Conservation (phyloP, 2,888 invertebrate genomes). For the Ennomos fuscantarius region DNA sequence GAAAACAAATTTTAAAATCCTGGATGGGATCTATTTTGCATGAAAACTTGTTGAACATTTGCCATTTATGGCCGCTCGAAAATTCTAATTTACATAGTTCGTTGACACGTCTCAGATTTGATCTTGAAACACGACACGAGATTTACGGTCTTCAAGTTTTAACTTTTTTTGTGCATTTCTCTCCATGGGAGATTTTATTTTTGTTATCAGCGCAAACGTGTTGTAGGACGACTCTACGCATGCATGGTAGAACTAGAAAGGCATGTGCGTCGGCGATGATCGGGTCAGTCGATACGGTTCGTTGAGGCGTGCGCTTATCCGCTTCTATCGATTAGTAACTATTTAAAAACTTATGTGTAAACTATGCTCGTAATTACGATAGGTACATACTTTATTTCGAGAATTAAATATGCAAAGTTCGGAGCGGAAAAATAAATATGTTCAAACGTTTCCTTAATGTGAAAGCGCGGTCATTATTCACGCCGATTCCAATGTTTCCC, state of each 20-base stretch:
- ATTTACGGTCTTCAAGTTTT: constrained; percentile 37
- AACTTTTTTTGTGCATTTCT: constrained; percentile 54
- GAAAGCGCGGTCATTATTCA: constrained; percentile 24
- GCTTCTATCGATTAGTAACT: constrained; percentile 32
- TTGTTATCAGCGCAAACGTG: constrained; percentile 74
- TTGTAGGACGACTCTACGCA: constrained; percentile 60
- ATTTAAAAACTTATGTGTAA: constrained; percentile 16
- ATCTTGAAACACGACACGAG: constrained; percentile 45
- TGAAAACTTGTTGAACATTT: constrained; percentile 29
- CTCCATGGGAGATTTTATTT: constrained; percentile 78
- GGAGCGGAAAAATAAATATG: constrained; percentile 18
- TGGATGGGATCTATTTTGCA: constrained; percentile 22
- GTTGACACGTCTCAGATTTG: constrained; percentile 37
- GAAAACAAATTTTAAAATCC: background rate
- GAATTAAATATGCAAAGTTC: constrained; percentile 4
- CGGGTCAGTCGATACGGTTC: constrained; percentile 67
- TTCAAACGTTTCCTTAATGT: constrained; percentile 18
- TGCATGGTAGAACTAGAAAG: constrained; percentile 45
- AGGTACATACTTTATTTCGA: constrained; percentile 1
- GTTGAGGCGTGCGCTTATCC: constrained; percentile 70
- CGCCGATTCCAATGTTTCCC: constrained; percentile 39
- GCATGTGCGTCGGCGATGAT: constrained; percentile 61
- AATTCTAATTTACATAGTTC: constrained; percentile 37
- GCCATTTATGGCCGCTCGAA: constrained; percentile 29
- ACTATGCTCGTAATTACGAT: background rate